A percentile compares a stretch with the other conserved stretches of the same genome.
Conservation (phyloP, 2,888 invertebrate species). For the Athripsodes cinereus region DNA sequence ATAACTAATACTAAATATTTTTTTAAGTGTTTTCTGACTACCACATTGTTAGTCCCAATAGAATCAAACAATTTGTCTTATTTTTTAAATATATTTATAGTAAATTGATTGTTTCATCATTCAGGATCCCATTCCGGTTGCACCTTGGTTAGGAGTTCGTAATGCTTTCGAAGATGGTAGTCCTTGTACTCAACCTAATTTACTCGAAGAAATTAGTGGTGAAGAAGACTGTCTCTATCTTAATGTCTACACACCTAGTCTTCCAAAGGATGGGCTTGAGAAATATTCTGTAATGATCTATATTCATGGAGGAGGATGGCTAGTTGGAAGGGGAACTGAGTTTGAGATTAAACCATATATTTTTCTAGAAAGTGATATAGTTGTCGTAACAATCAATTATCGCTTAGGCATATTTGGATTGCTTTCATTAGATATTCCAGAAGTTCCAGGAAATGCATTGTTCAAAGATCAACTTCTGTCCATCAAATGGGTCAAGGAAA, state of each 20-base stretch:
- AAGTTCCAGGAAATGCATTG: constrained; percentile 21
- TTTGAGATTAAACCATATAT: constrained; percentile 29
- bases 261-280: constrained; percentile 1
- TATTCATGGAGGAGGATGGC: constrained; percentile 32
- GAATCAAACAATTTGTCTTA: no score
- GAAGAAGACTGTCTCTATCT: constrained; percentile 29
- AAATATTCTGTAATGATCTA: constrained; percentile 16
- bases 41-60: no score
- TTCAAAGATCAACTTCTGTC: constrained; percentile 22
- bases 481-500: constrained; percentile 18
- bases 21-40: no score
- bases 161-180: constrained; percentile 38
- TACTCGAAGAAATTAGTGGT: constrained; percentile 15
- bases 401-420: constrained; percentile 30
- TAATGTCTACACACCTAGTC: constrained; percentile 28
- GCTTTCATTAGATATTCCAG: constrained; percentile 19
- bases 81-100: background rate
- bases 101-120: background rate
- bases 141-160: constrained; percentile 34
- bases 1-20: no score
- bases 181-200: constrained; percentile 6
- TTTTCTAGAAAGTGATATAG: constrained; percentile 23
- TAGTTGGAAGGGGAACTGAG: constrained; percentile 27
- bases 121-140: constrained; percentile 30
- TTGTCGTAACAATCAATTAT: constrained; percentile 33